Evolutionary conservation across 2,888 invertebrate species (phyloP).

Genomic region (Hirtodrosophila duncani): DNA sequence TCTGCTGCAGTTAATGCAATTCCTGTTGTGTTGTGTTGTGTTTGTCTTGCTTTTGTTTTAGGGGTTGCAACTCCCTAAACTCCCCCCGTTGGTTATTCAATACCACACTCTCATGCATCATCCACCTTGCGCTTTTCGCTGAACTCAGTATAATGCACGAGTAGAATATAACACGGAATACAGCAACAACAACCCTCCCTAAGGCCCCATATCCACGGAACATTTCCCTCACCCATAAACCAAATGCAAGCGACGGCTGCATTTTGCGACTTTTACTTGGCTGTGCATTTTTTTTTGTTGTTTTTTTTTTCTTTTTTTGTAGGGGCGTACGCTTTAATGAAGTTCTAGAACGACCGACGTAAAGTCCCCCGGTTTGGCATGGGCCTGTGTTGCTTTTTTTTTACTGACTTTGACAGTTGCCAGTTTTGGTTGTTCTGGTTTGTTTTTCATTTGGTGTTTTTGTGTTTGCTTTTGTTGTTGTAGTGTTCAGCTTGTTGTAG

Average conservation of each 20-base stretch:
- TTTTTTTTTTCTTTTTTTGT: conserved; percentile 9
- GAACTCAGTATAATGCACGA: conserved; percentile 14
- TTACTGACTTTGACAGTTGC: conserved; percentile 57
- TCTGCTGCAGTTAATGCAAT: conserved; percentile 63
- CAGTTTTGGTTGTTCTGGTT: conserved; percentile 31
- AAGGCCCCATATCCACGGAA: neutral
- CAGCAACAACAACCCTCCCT: conserved; percentile 8
- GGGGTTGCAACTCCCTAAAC: conserved; percentile 42
- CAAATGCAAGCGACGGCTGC: conserved; percentile 43
- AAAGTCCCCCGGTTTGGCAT: neutral
- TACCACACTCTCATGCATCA: conserved; percentile 66
- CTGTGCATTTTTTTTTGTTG: conserved; percentile 33
- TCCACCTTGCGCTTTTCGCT: conserved; percentile 65
- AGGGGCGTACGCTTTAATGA: conserved; percentile 47
- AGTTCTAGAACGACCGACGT: conserved; percentile 36
- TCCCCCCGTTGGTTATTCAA: conserved; percentile 56
- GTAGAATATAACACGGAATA: conserved; percentile 25
- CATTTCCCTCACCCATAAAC: conserved; percentile 3
- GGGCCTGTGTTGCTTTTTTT: conserved; percentile 16
- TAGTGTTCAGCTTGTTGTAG: too few species aligned
- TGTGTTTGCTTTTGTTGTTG: conserved; percentile 30
- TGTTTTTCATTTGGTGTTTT: conserved; percentile 5
- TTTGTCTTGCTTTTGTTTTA: conserved; percentile 52
- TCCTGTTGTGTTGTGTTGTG: too few species aligned
- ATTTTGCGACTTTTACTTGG: conserved; percentile 50